A percentile compares a stretch with the other conserved stretches of the same genome.
These are phyloP conservation scores for Macrobrachium rosenbergii DNA, from an alignment of 1,140 invertebrate species.

Conservation along the genomic window DNA sequence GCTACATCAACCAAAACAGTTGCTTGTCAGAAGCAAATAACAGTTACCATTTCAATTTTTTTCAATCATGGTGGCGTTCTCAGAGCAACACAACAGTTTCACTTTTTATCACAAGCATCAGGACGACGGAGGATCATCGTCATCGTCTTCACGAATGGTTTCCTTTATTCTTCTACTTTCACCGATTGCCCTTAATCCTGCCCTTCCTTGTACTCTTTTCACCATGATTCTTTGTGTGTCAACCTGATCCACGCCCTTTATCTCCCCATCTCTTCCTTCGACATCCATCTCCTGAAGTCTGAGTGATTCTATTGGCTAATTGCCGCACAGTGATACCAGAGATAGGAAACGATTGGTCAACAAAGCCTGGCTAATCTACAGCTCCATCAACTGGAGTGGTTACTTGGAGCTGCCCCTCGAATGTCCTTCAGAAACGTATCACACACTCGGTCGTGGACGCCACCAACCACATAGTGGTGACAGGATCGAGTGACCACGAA, in stretches of 20 bases:
- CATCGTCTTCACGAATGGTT: background rate
- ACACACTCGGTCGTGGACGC: background rate
- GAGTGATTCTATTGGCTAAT: background rate
- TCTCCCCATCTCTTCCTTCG: background rate
- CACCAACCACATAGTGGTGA: background rate
- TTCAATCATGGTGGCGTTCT: background rate
- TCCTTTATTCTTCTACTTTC: no score
- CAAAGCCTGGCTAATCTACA: no score
- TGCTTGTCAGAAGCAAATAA: no score
- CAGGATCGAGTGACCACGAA: background rate
- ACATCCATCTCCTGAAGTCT: background rate
- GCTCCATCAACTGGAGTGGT: no score
- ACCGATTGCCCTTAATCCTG: no score
- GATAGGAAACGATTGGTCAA: background rate
- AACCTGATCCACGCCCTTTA: background rate
- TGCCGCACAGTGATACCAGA: slow-evolving; percentile 1
- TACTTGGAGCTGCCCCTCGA: no score
- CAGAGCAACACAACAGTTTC: background rate
- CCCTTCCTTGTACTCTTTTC: background rate
- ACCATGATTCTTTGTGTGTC: no score
- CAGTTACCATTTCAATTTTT: no score
- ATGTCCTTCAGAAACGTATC: no score
- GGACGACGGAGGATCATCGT: no score
- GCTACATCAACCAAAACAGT: no score
- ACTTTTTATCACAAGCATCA: background rate